Evolutionary conservation across 2,113 vertebrate genomes (phyloP).

Genomic region (Thalassoma bifasciatum): DNA sequence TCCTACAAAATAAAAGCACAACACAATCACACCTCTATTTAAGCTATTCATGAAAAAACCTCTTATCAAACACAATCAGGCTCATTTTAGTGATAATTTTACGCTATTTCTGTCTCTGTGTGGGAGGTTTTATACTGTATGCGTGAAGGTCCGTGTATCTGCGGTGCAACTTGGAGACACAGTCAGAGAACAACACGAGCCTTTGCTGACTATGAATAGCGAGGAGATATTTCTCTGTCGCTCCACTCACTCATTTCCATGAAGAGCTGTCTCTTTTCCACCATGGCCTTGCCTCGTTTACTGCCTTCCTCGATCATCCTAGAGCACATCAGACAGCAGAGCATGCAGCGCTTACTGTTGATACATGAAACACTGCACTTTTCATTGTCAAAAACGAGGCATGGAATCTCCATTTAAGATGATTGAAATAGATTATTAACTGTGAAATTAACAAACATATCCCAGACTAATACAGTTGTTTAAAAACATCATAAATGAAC

Average conservation of each 20-base stretch:
- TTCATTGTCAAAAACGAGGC: constrained; percentile 1
- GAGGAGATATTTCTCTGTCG: constrained; percentile 53
- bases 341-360: constrained; percentile 8
- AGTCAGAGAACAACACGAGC: constrained; percentile 25
- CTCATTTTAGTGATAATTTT: constrained; percentile 7
- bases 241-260: constrained; percentile 98
- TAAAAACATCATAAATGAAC: neutral
- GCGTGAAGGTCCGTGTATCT: constrained; percentile 35
- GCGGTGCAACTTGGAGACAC: constrained; percentile 13
- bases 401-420: neutral
- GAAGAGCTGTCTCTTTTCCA: constrained; percentile 99
- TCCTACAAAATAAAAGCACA: constrained; percentile 77
- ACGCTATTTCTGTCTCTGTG: constrained; percentile 7
- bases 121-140: constrained; percentile 38
- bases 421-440: neutral
- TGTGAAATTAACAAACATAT: neutral
- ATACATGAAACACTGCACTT: constrained; percentile 23
- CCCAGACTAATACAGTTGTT: neutral
- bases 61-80: constrained; percentile 1
- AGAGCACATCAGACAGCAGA: constrained; percentile 64
- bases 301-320: constrained; percentile 99
- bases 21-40: neutral
- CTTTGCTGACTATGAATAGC: constrained; percentile 22
- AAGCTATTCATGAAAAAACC: neutral
- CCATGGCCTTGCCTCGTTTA: constrained; percentile 93